Base-by-base conservation (phyloP, 2,797 vertebrate species). In the Nasua narica region DNA sequence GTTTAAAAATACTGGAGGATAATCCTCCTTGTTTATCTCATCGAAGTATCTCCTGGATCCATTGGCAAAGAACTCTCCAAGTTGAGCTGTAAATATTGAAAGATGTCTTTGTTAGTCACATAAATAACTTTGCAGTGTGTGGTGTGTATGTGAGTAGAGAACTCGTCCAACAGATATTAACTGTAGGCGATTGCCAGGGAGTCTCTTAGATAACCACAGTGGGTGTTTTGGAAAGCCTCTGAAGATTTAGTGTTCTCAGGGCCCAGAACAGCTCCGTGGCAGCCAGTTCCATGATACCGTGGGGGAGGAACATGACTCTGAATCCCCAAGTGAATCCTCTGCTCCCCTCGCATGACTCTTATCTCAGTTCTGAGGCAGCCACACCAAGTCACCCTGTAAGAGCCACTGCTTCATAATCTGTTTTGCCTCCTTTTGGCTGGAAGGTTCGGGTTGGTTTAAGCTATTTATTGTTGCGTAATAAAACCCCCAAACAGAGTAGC, bases 1-100 rank as follows among this genome's bases (percentile, higher is more conserved):
- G 70, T 58, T 97, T 96, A 83, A 91, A 94, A 93, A 93, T 81
- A 72, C 14, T n/a, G 2, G 21, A 93, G 56, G 35, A 48, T 88
- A 46, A 14, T 2, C 18, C 35, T 76, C 50, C n/a, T 85, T 89
- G 37, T 79, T 94, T 91, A 92, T 84, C 21, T 16, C 18, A n/a
- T 29, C 35, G 35, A 89, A 93, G 85, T 94, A 70, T 29, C 37
- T 90, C 82, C 46, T 56, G 69, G 23, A 65, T 85, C 50, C 37
- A 18, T 23, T 89, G 86, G 58, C 43, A 72, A 96, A 86, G 48
- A 87, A 58, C 32, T 82, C 25, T 89, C 19, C 32, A 86, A 77
- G 58, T 46, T 43, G 83, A 94, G 69, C 69, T 96, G 16, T 96
- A 96, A 97, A 96, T 88, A 96, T 48, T 77, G 52, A 93, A 92